Conservation (phyloP, 2,113 vertebrate species). For the Phylloscopus trochiloides region DNA sequence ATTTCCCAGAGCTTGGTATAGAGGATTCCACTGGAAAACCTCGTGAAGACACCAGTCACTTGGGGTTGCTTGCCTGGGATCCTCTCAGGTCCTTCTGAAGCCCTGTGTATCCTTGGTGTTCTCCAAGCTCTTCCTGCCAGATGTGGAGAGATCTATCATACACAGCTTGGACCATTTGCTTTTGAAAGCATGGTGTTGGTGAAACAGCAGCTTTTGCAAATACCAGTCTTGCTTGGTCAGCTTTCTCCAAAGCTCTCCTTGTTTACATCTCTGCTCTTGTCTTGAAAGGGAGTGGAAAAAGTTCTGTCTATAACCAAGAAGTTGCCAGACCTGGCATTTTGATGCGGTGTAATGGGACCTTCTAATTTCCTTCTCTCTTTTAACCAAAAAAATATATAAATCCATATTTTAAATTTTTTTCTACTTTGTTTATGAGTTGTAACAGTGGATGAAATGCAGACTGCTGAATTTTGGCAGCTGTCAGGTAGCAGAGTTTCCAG, state of each 20-base stretch:
- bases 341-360: rapidly evolving
- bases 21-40: neutral
- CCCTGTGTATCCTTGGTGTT: neutral
- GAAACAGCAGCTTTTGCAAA: neutral
- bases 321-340: neutral
- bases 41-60: neutral
- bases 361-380: neutral
- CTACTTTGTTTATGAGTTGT: neutral
- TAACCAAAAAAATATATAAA: neutral
- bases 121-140: neutral
- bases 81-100: neutral
- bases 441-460: neutral
- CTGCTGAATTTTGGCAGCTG: neutral
- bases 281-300: no score
- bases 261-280: neutral
- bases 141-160: neutral
- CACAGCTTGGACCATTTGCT: neutral
- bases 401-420: rapidly evolving
- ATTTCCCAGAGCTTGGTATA: neutral
- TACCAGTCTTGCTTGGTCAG: neutral
- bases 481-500: neutral
- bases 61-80: neutral
- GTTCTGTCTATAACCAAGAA: neutral
- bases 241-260: neutral
- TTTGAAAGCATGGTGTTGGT: neutral